Base-by-base conservation (phyloP, 2,888 invertebrate species). In the Lycaena phlaeas region DNA sequence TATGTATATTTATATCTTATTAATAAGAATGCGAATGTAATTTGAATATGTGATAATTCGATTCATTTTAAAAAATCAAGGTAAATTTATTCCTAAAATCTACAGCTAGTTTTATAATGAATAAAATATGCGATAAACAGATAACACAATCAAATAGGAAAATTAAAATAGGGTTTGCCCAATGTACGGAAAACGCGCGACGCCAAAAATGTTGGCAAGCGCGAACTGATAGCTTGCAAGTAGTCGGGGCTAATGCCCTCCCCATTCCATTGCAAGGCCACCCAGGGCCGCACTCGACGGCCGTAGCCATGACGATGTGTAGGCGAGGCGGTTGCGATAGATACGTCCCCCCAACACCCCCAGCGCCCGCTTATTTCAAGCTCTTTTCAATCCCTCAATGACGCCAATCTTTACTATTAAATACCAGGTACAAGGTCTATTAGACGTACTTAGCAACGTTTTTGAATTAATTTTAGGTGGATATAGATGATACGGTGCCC, bases 191-290 rank as follows among this genome's bases (percentile, higher is more conserved):
- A 75, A 76, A 69, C 56, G 51, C 26, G 49, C 64, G 57, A 57
- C 66, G 64, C 62, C 65, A 62, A 61, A 65, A 72, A 68, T 64
- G 70, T 71, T 70, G 68, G 71, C 69, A 62, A 68, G 66, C 68
- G 71, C 66, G 67, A 71, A 72, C 75, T 73, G 73, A 75, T 77
- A 77, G 70, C 39, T 30, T 65, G 67, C 65, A 67, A 60, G 54
- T 76, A 74, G 76, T 65, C 76, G 78, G 67, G 85, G 82, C 68
- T 78, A 84, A 75, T 84, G 85, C 81, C 84, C 85, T 82, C 82
- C 85, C 75, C 85, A 81, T 69, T 68, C 84, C 79, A 81, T 68
- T 85, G 85, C 84, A 85, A 84, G 85, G 85, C 81, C 79, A 74
- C 77, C 78, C 85, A 85, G 85, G 75, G 79, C 77, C 79, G 84